Conservation (phyloP, 2,888 invertebrate genomes). For the Trachelus troglodyta region DNA sequence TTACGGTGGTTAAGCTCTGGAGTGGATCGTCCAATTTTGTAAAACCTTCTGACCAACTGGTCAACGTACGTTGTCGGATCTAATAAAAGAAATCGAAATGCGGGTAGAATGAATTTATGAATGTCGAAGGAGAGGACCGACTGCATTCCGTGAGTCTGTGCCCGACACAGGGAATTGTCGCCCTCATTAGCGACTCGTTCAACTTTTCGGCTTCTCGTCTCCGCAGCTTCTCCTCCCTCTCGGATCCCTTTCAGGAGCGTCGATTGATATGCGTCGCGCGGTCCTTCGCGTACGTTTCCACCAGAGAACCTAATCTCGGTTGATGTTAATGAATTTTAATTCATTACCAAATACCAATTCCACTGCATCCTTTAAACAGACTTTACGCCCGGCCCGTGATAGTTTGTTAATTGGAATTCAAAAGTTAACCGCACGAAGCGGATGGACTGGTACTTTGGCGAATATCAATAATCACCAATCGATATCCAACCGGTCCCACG, state of each 20-base stretch:
- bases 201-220: conserved; percentile 19
- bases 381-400: no score
- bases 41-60: conserved; percentile 13
- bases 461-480: background rate
- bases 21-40: no score
- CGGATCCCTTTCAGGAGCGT: conserved; percentile 18
- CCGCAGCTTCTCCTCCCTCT: conserved; percentile 9
- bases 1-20: no score
- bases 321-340: conserved; percentile 59
- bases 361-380: no score
- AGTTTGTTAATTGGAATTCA: no score
- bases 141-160: conserved; percentile 58
- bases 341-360: conserved; percentile 24
- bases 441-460: background rate
- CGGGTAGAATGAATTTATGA: conserved; percentile 60
- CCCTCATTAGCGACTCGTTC: conserved; percentile 57
- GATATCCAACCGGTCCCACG: no score
- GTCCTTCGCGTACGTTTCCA: conserved; percentile 56
- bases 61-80: conserved; percentile 49
- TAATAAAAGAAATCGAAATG: conserved; percentile 53
- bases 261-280: conserved; percentile 62
- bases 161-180: conserved; percentile 61
- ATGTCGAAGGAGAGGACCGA: conserved; percentile 53
- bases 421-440: no score
- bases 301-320: conserved; percentile 51